phyloP scores from a whole-genome alignment of 2,888 invertebrate genomes.

The Pherbina coryleti region DNA sequence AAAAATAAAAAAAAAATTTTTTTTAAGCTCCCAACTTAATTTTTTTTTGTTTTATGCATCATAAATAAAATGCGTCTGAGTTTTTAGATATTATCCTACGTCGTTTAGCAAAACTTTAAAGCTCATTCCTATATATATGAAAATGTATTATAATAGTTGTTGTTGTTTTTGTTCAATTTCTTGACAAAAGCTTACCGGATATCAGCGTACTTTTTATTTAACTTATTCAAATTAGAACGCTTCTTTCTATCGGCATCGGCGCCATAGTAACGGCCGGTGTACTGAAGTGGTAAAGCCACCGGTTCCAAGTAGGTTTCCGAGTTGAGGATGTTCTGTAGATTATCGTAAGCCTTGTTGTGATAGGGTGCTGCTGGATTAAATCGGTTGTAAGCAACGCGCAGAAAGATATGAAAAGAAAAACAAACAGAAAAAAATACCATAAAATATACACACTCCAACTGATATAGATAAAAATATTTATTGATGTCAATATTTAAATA shows the following conservation, averaged over 20 bases:
- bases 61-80: too few species aligned
- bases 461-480: not conserved
- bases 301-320: constrained; percentile 66
- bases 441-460: not conserved
- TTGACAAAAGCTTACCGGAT: constrained; percentile 60
- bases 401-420: not conserved
- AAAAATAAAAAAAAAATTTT: too few species aligned
- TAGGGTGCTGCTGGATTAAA: constrained; percentile 49
- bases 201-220: constrained; percentile 60
- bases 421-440: not conserved
- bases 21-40: too few species aligned
- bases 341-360: constrained; percentile 67
- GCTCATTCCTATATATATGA: not conserved
- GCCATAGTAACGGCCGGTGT: constrained; percentile 64
- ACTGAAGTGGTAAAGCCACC: constrained; percentile 63
- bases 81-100: too few species aligned
- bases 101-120: not conserved
- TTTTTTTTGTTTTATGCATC: too few species aligned
- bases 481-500: not conserved
- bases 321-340: constrained; percentile 67
- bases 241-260: constrained; percentile 64
- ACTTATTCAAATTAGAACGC: constrained; percentile 64
- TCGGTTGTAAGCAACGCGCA: not conserved
- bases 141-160: constrained; percentile 11
- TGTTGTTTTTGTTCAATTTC: not conserved